Base-by-base conservation (phyloP, 2,888 invertebrate species). In the Desoria tigrina region DNA sequence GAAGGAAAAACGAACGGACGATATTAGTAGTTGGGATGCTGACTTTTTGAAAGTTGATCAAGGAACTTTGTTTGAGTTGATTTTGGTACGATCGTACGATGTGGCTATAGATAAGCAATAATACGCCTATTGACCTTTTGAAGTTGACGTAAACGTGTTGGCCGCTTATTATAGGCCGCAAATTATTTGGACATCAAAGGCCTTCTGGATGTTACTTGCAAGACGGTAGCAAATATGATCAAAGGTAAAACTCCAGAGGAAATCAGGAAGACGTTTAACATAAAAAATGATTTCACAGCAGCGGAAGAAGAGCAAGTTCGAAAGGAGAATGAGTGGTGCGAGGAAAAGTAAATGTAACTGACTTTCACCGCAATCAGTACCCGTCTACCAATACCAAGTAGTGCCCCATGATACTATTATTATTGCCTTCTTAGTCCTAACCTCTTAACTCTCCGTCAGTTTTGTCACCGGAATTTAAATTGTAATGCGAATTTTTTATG, bases 21-120 rank as follows among this genome's bases (percentile, higher is more conserved):
- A 99, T 79, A 99, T 99, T 75, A 93, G 93, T 26, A 94, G 94
- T 0, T 99, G 99, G 99, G 99, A 99, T 83, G 94, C 95, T 0
- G 98, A 99, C 80, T 99, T 99, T 79, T 83, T 99, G 9, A 99
- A 99, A 85, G 97, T 98, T 37, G 96, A 97, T 80, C 96, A 97
- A 80, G 95, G 94, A 66, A 97, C 96, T 1, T 83, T 98, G 16
- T 97, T 96, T 80, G 97, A 97, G 82, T 83, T 98, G 49, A 97
- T 98, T 78, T 82, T 98, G 79, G 83, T 84, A 78, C 76, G 80
- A n/a, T n/a, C n/a, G n/a, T n/a, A n/a, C n/a, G n/a, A n/a, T n/a
- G n/a, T n/a, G n/a, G n/a, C 6, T 56, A n/a, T 39, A 7, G 16
- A 60, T 26, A 23, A 24, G 45, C n/a, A 18, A 49, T 60, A 53